Conservation (phyloP, 2,113 vertebrate genomes). For the Ondatra zibethicus region DNA sequence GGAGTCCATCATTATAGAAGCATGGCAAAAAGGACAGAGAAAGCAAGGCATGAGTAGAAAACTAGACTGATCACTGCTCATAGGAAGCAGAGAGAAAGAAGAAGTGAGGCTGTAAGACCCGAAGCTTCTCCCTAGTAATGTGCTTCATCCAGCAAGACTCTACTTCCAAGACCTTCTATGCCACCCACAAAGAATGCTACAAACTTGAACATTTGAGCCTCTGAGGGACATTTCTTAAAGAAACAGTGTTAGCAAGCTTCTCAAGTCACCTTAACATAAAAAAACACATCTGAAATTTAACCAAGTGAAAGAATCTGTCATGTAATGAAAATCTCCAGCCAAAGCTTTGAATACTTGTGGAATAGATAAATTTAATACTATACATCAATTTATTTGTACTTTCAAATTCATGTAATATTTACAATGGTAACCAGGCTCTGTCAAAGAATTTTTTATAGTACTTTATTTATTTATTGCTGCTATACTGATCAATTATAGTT, state of each 20-base stretch:
- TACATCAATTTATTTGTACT: not conserved
- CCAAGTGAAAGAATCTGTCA: not conserved
- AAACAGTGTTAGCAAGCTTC: not conserved
- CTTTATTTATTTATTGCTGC: constrained; percentile 6
- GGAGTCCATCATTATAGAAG: not conserved
- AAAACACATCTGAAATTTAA: constrained; percentile 6
- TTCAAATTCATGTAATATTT: not conserved
- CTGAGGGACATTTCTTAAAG: not conserved
- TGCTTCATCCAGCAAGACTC: not conserved
- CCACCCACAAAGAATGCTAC: not conserved
- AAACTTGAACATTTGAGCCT: not conserved
- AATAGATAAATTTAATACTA: not conserved
- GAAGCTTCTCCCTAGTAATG: not conserved
- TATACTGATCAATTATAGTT: constrained; percentile 34
- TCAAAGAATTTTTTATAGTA: not conserved
- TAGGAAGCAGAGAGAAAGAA: not conserved
- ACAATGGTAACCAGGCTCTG: not conserved
- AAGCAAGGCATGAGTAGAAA: not conserved
- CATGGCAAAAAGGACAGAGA: not conserved
- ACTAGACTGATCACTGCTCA: not conserved
- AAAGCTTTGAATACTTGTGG: not conserved
- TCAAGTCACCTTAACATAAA: constrained; percentile 32
- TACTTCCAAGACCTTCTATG: not conserved
- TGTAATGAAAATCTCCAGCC: not conserved
- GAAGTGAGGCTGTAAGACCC: not conserved